Evolutionary conservation across 2,888 invertebrate species (phyloP).

Genomic region (Apodemia zela): DNA sequence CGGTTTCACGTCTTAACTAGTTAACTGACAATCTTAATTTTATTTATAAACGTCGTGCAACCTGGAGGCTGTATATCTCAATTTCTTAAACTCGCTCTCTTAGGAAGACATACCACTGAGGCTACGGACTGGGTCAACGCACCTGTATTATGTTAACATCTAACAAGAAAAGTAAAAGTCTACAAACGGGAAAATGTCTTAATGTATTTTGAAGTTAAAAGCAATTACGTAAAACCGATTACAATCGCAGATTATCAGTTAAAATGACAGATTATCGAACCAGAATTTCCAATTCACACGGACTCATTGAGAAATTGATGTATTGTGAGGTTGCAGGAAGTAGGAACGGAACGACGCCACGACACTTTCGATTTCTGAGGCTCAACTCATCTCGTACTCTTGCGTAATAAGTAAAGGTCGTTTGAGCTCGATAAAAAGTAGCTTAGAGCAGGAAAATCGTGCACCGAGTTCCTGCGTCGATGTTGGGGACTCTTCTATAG

Average conservation of each 20-base stretch:
- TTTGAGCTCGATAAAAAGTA: conserved; percentile 5
- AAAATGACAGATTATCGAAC: conserved; percentile 11
- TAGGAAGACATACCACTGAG: too few relatives aligned
- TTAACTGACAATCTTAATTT: too few relatives aligned
- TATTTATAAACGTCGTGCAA: too few relatives aligned
- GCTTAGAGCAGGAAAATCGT: conserved; percentile 6
- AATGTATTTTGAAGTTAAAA: conserved; percentile 8
- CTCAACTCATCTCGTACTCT: conserved; percentile 7
- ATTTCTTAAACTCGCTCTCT: too few relatives aligned
- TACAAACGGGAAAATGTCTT: neutral
- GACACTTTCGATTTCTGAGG: conserved; percentile 12
- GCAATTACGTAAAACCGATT: conserved; percentile 6
- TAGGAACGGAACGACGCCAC: conserved; percentile 14
- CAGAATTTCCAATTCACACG: conserved; percentile 14
- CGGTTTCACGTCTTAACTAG: too few relatives aligned
- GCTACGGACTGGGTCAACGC: too few relatives aligned
- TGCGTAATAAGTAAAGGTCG: conserved; percentile 10
- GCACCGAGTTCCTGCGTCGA: neutral
- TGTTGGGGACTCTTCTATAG: neutral
- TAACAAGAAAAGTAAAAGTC: conserved; percentile 11
- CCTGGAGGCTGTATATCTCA: too few relatives aligned
- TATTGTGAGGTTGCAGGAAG: conserved; percentile 9
- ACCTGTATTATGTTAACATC: too few relatives aligned
- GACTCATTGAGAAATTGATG: conserved; percentile 10
- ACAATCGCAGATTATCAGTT: conserved; percentile 1